A percentile compares a stretch with the other conserved stretches of the same genome.
Evolutionary conservation across 2,113 vertebrate genomes (phyloP).

Genomic region (Chloropsis hardwickii): DNA sequence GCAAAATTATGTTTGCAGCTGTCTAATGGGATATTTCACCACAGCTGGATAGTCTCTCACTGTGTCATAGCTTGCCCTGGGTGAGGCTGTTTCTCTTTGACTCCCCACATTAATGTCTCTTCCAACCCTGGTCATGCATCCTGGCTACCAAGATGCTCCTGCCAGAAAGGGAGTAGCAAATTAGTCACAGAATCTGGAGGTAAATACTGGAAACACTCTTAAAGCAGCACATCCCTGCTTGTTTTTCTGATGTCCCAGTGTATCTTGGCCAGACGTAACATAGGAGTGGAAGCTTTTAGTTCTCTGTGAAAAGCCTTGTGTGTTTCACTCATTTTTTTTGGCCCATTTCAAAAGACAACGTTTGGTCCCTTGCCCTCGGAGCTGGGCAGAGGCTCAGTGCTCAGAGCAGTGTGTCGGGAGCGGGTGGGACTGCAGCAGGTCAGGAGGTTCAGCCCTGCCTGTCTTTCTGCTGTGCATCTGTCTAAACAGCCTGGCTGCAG

Average conservation of each 20-base stretch:
- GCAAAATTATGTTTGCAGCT: slow-evolving; percentile 3
- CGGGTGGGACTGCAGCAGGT: not conserved
- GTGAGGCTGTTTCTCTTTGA: slow-evolving; percentile 31
- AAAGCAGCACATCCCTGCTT: slow-evolving; percentile 7
- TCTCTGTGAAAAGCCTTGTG: not conserved
- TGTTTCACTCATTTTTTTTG: not conserved
- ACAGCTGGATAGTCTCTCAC: slow-evolving; percentile 44
- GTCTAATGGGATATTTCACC: slow-evolving; percentile 4
- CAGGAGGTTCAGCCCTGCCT: not conserved
- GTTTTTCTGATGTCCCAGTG: slow-evolving; percentile 7
- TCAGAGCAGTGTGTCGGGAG: not conserved
- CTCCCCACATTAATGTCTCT: not conserved
- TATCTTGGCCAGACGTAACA: not conserved
- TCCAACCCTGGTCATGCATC: slow-evolving; percentile 18
- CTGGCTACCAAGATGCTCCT: not conserved
- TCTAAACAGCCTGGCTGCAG: not conserved
- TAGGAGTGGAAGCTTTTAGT: slow-evolving; percentile 29
- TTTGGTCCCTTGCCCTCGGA: not conserved
- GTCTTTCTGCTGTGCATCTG: not conserved
- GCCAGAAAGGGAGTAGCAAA: slow-evolving; percentile 8
- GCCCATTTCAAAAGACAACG: not conserved
- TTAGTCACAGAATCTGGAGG: slow-evolving; percentile 35
- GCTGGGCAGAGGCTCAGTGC: not conserved
- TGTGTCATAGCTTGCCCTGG: slow-evolving; percentile 9
- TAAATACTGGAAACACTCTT: slow-evolving; percentile 15